These are phyloP conservation scores for Columba livia DNA, from an alignment of 2,113 vertebrate genomes.

Conservation along the genomic window DNA sequence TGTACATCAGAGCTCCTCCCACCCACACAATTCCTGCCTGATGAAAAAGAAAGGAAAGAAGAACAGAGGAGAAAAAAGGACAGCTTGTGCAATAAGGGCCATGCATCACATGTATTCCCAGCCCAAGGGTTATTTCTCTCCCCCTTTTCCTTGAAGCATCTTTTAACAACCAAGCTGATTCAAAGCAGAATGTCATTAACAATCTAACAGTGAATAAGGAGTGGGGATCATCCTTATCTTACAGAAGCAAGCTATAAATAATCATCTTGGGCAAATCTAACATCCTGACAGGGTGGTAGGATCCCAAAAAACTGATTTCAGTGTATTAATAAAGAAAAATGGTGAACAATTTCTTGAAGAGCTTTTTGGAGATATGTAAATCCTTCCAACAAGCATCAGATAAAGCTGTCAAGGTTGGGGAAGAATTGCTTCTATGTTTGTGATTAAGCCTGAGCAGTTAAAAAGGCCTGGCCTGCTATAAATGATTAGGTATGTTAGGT, in stretches of 20 bases:
- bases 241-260: slow-evolving; percentile 38
- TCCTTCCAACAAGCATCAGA: not conserved
- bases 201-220: not conserved
- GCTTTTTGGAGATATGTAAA: not conserved
- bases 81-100: not conserved
- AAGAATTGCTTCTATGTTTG: not conserved
- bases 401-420: not conserved
- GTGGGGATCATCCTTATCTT: not conserved
- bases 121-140: slow-evolving; percentile 8
- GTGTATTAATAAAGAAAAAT: slow-evolving; percentile 2
- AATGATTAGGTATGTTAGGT: not conserved
- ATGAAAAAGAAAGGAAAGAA: not conserved
- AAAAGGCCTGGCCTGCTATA: not conserved
- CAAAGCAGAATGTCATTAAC: slow-evolving; percentile 9
- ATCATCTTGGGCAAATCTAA: not conserved
- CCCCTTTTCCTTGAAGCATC: not conserved
- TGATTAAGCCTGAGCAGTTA: not conserved
- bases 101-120: not conserved
- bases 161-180: slow-evolving; percentile 7
- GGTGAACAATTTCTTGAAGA: not conserved
- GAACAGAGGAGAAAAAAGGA: not conserved
- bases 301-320: not conserved
- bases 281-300: not conserved
- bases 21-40: not conserved
- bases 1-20: not conserved